These are phyloP conservation scores for Pocillopora grandis DNA, from an alignment of 92 coral and sea anemone genomes.

Conservation along the genomic window DNA sequence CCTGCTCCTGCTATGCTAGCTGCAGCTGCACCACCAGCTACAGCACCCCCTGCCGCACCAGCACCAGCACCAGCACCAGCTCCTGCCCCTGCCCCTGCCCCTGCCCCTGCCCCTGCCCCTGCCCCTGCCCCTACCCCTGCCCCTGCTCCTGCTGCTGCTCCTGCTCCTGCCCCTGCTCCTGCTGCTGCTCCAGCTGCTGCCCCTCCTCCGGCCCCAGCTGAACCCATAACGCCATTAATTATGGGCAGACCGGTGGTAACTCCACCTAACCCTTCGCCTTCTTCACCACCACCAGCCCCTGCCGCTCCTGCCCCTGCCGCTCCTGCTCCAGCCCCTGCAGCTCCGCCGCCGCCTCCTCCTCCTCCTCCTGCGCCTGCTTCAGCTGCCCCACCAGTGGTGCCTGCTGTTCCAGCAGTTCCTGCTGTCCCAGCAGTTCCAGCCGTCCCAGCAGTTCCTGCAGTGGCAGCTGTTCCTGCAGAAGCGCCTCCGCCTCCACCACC, in stretches of 20 bases:
- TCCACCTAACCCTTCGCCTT: slow-evolving; percentile 36
- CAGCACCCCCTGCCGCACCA: slow-evolving; percentile 6
- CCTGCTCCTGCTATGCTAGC: slow-evolving; percentile 40
- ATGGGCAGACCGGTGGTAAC: slow-evolving; percentile 16
- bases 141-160: slow-evolving; percentile 22
- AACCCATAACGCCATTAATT: neutral
- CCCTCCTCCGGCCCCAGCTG: slow-evolving; percentile 35
- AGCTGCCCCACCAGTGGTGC: slow-evolving; percentile 23
- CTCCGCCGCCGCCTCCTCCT: slow-evolving; percentile 21
- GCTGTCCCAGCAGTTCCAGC: slow-evolving; percentile 50
- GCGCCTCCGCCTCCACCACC: slow-evolving; percentile 45
- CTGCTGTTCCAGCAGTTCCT: slow-evolving; percentile 29
- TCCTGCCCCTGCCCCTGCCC: neutral
- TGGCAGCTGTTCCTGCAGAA: neutral
- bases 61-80: slow-evolving; percentile 18
- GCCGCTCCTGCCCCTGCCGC: slow-evolving; percentile 17
- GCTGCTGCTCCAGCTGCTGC: slow-evolving; percentile 29
- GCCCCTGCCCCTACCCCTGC: slow-evolving; percentile 22
- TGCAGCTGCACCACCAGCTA: slow-evolving; percentile 52
- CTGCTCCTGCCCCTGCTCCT: slow-evolving; percentile 21
- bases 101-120: slow-evolving; percentile 9
- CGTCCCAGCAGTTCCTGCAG: slow-evolving; percentile 29
- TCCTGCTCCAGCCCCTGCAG: slow-evolving; percentile 34
- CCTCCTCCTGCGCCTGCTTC: slow-evolving; percentile 28
- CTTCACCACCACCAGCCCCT: slow-evolving; percentile 25